Evolutionary conservation across 2,797 vertebrate genomes (phyloP), one percentile per base, ranked within the genome.

Genomic region (Threskiornis aethiopicus): DNA sequence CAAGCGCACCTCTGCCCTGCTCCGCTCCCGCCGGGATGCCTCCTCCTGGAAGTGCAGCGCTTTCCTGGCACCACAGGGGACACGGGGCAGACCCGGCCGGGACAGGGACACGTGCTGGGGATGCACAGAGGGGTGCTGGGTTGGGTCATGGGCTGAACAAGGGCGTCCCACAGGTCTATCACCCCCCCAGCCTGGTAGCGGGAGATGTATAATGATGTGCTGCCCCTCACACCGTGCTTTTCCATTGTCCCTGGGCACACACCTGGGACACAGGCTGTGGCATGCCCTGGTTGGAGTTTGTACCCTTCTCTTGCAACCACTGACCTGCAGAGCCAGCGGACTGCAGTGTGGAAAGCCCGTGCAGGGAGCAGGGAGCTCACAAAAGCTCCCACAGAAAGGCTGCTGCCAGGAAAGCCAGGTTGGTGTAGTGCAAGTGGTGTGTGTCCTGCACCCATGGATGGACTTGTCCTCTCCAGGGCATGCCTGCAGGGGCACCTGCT

Each of bases 331-430:
- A 29, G 46, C 13, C 41, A 29, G 64, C 39, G 51, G 19, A 55
- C 21, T 1, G 0, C 0, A 4, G 33, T 7, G 33, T 21, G 49
- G 11, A 59, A 39, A 84, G 35, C 25, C 46, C 6, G 0, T 14
- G 26, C 22, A 49, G 41, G 29, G 22, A 89, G 44, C 55, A 28
- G 31, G 29, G 22, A 64, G 22, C 57, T 77, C 35, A 3, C n/a
- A 35, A 20, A 61, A 78, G 5, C 44, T 77, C 25, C 22, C 21
- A 3, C 4, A 7, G 78, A 75, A 78, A 67, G 33, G 52, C 18
- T 80, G 81, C n/a, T 58, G 67, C 13, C 62, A 70, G 41, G 47
- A 31, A 24, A 81, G 22, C 10, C 71, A 70, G n/a, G 22, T 1
- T 29, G 22, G 33, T 14, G 49, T 5, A 42, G 54, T 10, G 39